Conservation (phyloP, 2,797 vertebrate genomes). For the Clamator glandarius region DNA sequence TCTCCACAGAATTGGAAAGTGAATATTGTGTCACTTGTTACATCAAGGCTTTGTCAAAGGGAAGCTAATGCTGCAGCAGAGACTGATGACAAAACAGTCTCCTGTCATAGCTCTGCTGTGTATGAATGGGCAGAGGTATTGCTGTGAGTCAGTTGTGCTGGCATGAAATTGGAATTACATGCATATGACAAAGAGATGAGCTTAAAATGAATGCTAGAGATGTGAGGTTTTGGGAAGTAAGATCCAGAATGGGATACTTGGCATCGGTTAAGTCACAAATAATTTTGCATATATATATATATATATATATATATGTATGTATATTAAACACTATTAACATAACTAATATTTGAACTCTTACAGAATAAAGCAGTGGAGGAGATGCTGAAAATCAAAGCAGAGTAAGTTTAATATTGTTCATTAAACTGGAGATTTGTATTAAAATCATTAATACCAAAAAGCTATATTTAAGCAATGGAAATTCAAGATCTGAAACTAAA, state of each 20-base stretch:
- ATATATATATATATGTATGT: no score
- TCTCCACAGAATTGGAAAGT: neutral
- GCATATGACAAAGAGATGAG: neutral
- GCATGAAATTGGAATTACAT: neutral
- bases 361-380: conserved; percentile 82
- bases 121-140: neutral
- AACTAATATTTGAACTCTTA: conserved; percentile 32
- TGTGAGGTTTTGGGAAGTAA: neutral
- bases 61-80: neutral
- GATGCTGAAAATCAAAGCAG: conserved; percentile 81
- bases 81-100: neutral
- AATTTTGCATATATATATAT: neutral
- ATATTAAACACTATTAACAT: neutral
- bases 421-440: neutral
- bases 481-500: neutral
- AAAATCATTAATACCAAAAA: neutral
- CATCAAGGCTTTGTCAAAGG: neutral
- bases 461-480: neutral
- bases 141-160: neutral
- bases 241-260: neutral
- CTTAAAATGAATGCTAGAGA: neutral
- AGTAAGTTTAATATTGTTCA: conserved; percentile 78
- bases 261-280: neutral
- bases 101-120: neutral
- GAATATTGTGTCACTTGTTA: neutral